These are phyloP conservation scores for Apis cerana DNA, from an alignment of 1,140 invertebrate genomes.

Conservation along the genomic window DNA sequence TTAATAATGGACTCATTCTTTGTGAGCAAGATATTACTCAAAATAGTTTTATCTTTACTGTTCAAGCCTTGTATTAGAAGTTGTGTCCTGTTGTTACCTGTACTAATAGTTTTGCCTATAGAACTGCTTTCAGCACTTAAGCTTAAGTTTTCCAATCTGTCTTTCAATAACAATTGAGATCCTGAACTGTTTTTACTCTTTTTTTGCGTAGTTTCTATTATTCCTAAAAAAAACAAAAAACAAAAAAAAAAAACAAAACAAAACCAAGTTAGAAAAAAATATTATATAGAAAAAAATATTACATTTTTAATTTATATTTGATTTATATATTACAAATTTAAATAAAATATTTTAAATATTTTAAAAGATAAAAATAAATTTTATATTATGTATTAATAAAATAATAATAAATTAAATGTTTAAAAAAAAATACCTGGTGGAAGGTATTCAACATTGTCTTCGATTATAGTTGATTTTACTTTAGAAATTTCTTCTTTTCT, in stretches of 20 bases:
- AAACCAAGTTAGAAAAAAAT: background rate
- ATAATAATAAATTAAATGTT: background rate
- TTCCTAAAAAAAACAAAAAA: conserved; percentile 45
- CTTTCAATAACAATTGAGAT: conserved; percentile 88
- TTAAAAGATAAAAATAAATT: background rate
- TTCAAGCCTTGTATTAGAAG: conserved; percentile 89
- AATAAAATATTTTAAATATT: background rate
- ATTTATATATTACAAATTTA: background rate
- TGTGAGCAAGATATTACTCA: conserved; percentile 82
- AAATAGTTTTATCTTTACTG: conserved; percentile 86
- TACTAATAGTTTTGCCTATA: conserved; percentile 76
- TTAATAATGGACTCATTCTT: conserved; percentile 83
- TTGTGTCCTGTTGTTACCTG: conserved; percentile 87
- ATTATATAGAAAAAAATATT: background rate
- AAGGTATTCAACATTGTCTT: conserved; percentile 80
- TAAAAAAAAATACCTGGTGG: conserved; percentile 67
- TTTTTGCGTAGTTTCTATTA: conserved; percentile 70
- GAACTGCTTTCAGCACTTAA: conserved; percentile 81
- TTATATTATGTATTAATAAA: background rate
- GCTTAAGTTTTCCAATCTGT: conserved; percentile 87
- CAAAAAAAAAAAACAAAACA: conserved; percentile 7
- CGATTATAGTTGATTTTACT: conserved; percentile 77
- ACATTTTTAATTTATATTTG: background rate
- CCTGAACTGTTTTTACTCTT: conserved; percentile 76
- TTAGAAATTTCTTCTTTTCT: conserved; percentile 79